phyloP scores from a whole-genome alignment of 2,113 vertebrate species.

The Morone saxatilis region DNA sequence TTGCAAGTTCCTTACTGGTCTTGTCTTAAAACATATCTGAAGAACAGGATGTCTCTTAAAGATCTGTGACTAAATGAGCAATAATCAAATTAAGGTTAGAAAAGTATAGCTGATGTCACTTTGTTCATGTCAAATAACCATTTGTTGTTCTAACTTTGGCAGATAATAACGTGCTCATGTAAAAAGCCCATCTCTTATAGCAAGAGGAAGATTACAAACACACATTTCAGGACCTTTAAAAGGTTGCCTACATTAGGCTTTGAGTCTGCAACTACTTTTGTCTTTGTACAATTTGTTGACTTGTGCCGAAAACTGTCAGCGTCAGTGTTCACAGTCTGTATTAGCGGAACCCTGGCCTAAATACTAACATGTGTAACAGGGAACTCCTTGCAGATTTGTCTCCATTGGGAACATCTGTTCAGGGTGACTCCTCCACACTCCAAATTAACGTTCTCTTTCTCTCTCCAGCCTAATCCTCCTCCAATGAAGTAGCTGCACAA shows the following conservation, averaged over 20 bases:
- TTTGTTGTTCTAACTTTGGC: conserved; percentile 6
- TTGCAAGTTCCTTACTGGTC: neutral
- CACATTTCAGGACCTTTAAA: neutral
- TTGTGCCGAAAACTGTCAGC: conserved; percentile 2
- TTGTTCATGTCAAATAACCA: neutral
- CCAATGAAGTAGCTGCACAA: conserved; percentile 15
- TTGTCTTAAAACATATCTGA: no score
- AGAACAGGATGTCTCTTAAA: neutral
- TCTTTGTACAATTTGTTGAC: conserved; percentile 7
- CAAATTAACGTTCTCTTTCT: conserved; percentile 29
- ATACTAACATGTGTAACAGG: conserved; percentile 10
- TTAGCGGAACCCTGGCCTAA: conserved; percentile 10
- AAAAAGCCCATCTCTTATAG: neutral
- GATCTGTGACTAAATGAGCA: neutral
- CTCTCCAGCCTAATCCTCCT: conserved; percentile 39
- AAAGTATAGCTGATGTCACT: neutral
- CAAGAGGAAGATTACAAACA: neutral
- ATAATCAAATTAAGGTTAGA: neutral
- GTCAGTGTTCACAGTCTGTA: neutral
- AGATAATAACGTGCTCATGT: neutral
- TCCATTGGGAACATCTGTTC: conserved; percentile 48
- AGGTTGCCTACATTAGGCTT: neutral
- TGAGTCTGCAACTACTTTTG: neutral
- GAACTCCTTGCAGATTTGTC: conserved; percentile 25
- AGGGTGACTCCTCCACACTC: conserved; percentile 35